These are phyloP conservation scores for Diplosoma virens DNA, from an alignment of 23 tunicate genomes.

Conservation along the genomic window DNA sequence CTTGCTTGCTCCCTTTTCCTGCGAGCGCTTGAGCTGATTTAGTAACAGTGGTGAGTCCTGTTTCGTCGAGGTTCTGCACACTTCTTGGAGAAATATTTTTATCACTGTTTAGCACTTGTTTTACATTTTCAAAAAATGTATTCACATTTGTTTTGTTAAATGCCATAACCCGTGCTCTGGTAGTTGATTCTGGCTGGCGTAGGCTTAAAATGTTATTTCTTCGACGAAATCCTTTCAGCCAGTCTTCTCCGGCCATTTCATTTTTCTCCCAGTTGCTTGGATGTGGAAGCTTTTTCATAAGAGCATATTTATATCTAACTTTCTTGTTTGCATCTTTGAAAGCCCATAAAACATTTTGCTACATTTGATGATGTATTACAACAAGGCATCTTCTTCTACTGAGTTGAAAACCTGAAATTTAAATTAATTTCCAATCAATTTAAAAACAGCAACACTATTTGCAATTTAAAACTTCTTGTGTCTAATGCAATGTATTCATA, in stretches of 20 bases:
- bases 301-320: too few relatives aligned
- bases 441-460: too few relatives aligned
- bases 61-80: constrained; percentile 30
- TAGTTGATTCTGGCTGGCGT: constrained; percentile 43
- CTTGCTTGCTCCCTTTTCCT: constrained; percentile 23
- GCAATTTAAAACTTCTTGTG: too few relatives aligned
- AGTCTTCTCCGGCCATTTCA: constrained; percentile 39
- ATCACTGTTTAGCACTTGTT: not conserved
- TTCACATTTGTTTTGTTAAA: constrained; percentile 23
- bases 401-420: too few relatives aligned
- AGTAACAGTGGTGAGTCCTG: constrained; percentile 15
- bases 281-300: too few relatives aligned
- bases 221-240: constrained; percentile 42
- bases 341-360: too few relatives aligned
- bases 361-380: too few relatives aligned
- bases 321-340: too few relatives aligned
- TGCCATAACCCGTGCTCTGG: constrained; percentile 32
- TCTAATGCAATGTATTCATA: too few relatives aligned
- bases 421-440: too few relatives aligned
- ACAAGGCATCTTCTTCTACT: too few relatives aligned
- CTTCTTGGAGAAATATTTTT: not conserved
- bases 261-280: constrained; percentile 23
- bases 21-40: constrained; percentile 5
- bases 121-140: constrained; percentile 20
- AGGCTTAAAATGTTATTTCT: not conserved